A percentile compares a stretch with the other conserved stretches of the same genome.
phyloP scores from a whole-genome alignment of 2,888 invertebrate species.

The Meliscaeva auricollis region DNA sequence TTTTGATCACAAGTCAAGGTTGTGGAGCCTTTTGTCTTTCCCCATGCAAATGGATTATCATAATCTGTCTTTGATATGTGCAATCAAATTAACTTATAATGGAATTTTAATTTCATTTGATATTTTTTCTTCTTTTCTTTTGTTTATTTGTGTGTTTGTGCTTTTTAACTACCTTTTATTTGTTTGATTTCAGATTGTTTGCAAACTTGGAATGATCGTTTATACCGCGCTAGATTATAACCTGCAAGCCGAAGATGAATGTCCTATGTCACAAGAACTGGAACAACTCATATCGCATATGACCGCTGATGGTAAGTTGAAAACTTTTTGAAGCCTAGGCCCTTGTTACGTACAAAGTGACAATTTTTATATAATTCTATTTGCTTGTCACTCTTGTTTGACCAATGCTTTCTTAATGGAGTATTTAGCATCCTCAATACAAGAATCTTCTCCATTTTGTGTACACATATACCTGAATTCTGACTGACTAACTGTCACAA shows the following conservation, averaged over 20 bases:
- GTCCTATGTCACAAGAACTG: conserved; percentile 93
- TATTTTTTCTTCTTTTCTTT: conserved; percentile 82
- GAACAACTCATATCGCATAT: conserved; percentile 94
- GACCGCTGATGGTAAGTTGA: conserved; percentile 88
- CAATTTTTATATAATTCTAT: too few relatives aligned
- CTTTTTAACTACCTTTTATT: conserved; percentile 78
- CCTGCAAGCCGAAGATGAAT: conserved; percentile 93
- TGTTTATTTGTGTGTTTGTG: conserved; percentile 35
- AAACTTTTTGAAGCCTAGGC: background rate
- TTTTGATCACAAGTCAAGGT: conserved; percentile 72
- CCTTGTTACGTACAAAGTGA: too few relatives aligned
- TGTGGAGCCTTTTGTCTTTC: conserved; percentile 54
- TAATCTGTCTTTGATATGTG: conserved; percentile 41
- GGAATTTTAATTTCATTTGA: conserved; percentile 38
- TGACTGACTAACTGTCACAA: too few relatives aligned
- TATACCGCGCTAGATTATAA: conserved; percentile 96
- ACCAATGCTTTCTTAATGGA: too few relatives aligned
- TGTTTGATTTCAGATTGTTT: conserved; percentile 87
- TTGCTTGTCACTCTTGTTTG: too few relatives aligned
- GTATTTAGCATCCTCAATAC: too few relatives aligned
- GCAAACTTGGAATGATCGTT: conserved; percentile 92
- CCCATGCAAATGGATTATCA: conserved; percentile 4
- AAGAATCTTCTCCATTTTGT: too few relatives aligned
- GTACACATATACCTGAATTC: too few relatives aligned
- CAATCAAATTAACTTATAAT: conserved; percentile 55